These are phyloP conservation scores for Aphaenogaster rudis DNA, from an alignment of 1,140 invertebrate genomes.

Conservation along the genomic window DNA sequence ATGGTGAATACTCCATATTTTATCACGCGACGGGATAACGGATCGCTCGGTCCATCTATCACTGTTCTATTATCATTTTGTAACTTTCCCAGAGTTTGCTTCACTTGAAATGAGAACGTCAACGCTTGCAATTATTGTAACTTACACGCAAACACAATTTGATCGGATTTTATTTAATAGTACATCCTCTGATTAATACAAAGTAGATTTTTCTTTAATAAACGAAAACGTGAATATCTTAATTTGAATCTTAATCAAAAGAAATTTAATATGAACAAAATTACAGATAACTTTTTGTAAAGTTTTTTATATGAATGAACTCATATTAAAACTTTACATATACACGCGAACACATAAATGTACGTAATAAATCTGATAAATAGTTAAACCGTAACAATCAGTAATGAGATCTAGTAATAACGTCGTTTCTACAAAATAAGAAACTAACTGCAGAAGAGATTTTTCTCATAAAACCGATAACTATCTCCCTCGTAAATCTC, in stretches of 20 bases:
- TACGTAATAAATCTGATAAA: background rate
- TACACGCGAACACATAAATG: too few relatives aligned
- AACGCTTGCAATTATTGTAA: background rate
- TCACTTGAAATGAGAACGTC: background rate
- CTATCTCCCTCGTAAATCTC: conserved; percentile 5
- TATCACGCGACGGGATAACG: background rate
- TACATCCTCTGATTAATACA: background rate
- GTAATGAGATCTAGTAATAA: conserved; percentile 26
- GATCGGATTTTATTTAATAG: background rate
- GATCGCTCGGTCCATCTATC: background rate
- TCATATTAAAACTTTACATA: background rate
- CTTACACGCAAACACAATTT: background rate
- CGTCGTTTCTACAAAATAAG: background rate
- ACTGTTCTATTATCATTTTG: background rate
- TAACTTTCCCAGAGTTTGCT: conserved; percentile 14
- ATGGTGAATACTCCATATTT: conserved; percentile 26
- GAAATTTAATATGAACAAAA: background rate
- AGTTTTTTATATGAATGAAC: background rate
- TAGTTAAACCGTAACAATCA: conserved; percentile 2
- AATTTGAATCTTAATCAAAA: background rate
- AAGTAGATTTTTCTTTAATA: background rate
- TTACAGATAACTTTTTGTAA: background rate
- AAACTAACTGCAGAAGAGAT: background rate
- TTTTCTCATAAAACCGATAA: conserved; percentile 14
- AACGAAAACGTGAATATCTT: background rate